Conservation (phyloP, 2,888 invertebrate species). For the Limnephilus rhombicus region DNA sequence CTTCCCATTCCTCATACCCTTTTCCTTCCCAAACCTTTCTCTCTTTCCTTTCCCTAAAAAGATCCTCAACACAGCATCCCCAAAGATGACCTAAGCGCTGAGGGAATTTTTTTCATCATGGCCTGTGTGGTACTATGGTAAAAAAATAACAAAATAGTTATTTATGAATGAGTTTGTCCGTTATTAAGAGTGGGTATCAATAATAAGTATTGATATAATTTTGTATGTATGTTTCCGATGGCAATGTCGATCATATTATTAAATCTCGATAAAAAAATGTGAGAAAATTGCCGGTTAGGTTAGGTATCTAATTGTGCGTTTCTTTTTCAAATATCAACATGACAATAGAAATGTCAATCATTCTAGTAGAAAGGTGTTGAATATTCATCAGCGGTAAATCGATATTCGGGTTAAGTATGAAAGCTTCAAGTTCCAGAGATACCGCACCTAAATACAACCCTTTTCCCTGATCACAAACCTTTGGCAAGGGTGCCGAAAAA, state of each 20-base stretch:
- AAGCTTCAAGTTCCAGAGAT: not conserved
- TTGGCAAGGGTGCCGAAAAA: not conserved
- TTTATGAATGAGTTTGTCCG: no score
- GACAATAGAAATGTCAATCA: conserved; percentile 60
- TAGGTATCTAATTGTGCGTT: not conserved
- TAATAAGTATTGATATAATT: not conserved
- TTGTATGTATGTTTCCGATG: not conserved
- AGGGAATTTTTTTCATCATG: no score
- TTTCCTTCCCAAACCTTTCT: no score
- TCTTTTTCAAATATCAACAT: not conserved
- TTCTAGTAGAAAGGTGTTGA: conserved; percentile 60
- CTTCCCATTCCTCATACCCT: no score
- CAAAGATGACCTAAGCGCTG: no score
- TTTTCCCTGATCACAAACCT: not conserved
- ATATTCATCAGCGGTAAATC: conserved; percentile 62
- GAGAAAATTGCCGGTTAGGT: conserved; percentile 59
- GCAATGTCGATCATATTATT: not conserved
- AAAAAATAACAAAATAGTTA: no score
- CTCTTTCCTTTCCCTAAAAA: no score
- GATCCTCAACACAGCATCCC: no score
- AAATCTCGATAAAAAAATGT: conserved; percentile 10
- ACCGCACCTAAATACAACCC: conserved; percentile 17
- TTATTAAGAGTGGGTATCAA: not conserved
- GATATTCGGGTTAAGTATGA: conserved; percentile 45
- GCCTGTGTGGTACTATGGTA: no score